Evolutionary conservation across 2,113 vertebrate species (phyloP).

Genomic region (Tringa solitaria): DNA sequence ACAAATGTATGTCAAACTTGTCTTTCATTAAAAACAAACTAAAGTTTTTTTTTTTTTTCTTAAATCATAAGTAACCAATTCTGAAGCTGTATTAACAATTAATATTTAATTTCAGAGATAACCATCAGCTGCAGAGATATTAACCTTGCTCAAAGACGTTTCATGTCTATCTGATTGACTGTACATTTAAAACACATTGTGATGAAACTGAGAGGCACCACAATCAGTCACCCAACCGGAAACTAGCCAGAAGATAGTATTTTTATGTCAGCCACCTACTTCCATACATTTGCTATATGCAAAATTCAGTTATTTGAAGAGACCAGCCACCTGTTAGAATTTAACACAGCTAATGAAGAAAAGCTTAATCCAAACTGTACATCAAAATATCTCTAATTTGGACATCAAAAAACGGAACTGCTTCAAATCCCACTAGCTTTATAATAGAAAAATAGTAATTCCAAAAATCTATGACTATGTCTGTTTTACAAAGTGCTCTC

Average conservation of each 20-base stretch:
- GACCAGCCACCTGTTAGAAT: neutral
- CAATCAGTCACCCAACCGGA: neutral
- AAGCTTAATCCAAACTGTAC: neutral
- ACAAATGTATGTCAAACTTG: neutral
- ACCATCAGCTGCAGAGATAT: neutral
- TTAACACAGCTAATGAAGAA: neutral
- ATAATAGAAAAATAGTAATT: neutral
- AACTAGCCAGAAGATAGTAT: slow-evolving; percentile 5
- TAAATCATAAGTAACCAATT: neutral
- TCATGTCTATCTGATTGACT: neutral
- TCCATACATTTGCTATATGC: neutral
- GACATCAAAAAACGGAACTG: neutral
- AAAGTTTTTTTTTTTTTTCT: no score
- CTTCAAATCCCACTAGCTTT: neutral
- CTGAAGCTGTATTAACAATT: neutral
- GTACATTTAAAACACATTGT: neutral
- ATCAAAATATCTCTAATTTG: neutral
- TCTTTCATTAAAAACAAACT: neutral
- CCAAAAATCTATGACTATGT: neutral
- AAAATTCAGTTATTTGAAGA: neutral
- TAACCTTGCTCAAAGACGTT: neutral
- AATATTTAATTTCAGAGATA: neutral
- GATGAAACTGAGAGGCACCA: neutral
- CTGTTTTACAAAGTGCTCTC: neutral
- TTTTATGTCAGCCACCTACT: neutral